Conservation (phyloP, 2,113 vertebrate species). For the Morphnarchus princeps region DNA sequence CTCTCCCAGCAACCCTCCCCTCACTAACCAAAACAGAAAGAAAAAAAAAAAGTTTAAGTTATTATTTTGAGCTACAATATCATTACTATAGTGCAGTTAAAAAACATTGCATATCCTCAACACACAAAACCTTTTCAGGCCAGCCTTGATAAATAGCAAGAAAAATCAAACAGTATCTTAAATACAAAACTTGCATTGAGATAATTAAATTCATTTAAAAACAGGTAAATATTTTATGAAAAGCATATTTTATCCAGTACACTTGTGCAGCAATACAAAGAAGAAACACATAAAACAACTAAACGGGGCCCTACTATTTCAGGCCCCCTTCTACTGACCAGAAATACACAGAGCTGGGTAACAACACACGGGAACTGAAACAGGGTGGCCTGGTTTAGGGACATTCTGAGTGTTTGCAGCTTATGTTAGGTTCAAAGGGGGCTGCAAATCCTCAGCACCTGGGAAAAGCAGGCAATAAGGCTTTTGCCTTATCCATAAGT, state of each 20-base stretch:
- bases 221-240: slow-evolving; percentile 72
- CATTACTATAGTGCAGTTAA: slow-evolving; percentile 78
- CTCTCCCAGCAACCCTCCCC: background rate
- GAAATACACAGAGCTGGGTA: slow-evolving; percentile 50
- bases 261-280: slow-evolving; percentile 67
- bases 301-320: background rate
- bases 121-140: slow-evolving; percentile 68
- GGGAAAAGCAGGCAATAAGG: slow-evolving; percentile 19
- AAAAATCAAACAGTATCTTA: slow-evolving; percentile 74
- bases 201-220: slow-evolving; percentile 81
- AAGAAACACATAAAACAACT: slow-evolving; percentile 55
- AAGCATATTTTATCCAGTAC: slow-evolving; percentile 72
- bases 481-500: slow-evolving; percentile 61
- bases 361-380: background rate
- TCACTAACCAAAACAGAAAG: background rate
- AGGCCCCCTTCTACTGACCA: slow-evolving; percentile 45
- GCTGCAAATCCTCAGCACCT: slow-evolving; percentile 5
- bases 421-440: background rate
- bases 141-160: slow-evolving; percentile 77
- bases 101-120: slow-evolving; percentile 74
- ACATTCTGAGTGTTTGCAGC: background rate
- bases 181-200: slow-evolving; percentile 80
- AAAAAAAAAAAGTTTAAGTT: slow-evolving; percentile 63
- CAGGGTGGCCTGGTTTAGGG: background rate
- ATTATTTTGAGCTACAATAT: slow-evolving; percentile 65